phyloP scores from a whole-genome alignment of 2,113 vertebrate genomes.

The Saccopteryx bilineata region DNA sequence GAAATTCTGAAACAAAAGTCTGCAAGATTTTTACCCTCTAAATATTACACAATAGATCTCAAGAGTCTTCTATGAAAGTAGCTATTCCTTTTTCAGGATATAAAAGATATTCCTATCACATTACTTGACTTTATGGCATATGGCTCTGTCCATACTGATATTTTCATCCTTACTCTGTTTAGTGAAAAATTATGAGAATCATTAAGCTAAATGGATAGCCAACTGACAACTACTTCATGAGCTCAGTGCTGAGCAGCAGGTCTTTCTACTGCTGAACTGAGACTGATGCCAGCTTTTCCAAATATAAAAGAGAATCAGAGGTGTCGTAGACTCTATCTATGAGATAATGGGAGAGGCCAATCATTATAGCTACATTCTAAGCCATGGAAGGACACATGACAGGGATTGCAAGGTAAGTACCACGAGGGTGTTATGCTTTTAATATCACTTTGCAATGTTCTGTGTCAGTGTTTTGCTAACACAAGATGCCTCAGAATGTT shows the following conservation, averaged over 20 bases:
- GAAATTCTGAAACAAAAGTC: neutral
- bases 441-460: neutral
- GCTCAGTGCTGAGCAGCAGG: neutral
- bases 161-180: constrained; percentile 11
- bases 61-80: neutral
- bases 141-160: neutral
- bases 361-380: neutral
- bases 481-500: neutral
- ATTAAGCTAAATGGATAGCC: constrained; percentile 28
- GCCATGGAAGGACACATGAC: neutral
- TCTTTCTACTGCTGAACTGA: neutral
- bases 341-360: neutral
- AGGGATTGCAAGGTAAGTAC: neutral
- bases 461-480: neutral
- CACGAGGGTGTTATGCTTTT: neutral
- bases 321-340: neutral
- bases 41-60: neutral
- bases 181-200: constrained; percentile 62
- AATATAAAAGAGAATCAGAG: constrained; percentile 43
- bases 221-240: constrained; percentile 26
- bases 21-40: neutral
- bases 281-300: neutral
- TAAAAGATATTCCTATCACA: constrained; percentile 45
- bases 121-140: constrained; percentile 34
- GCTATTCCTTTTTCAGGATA: neutral